Evolutionary conservation across 92 coral and sea anemone species (phyloP).

Genomic region (Phenganax marumi): DNA sequence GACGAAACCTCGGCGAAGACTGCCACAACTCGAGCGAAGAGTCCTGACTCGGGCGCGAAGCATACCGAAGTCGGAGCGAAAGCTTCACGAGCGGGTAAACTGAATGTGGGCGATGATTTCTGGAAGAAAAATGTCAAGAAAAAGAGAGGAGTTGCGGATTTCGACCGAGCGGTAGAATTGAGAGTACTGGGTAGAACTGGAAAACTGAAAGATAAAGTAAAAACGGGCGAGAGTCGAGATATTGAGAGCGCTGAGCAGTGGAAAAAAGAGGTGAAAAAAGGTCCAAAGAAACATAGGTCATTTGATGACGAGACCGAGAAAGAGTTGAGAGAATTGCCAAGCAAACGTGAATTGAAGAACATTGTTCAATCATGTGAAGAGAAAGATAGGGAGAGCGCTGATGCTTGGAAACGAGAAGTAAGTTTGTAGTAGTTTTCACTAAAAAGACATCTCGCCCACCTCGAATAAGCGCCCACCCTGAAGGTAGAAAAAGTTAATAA

Average conservation of each 20-base stretch:
- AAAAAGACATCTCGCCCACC: too few relatives aligned
- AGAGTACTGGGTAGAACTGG: conserved; percentile 20
- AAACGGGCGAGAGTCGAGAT: conserved; percentile 7
- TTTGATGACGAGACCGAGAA: conserved; percentile 35
- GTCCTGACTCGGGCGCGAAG: neutral
- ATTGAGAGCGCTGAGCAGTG: conserved; percentile 11
- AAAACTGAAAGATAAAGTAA: conserved; percentile 15
- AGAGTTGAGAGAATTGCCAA: conserved; percentile 17
- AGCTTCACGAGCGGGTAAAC: neutral
- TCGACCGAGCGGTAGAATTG: conserved; percentile 27
- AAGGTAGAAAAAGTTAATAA: too few relatives aligned
- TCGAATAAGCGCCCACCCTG: too few relatives aligned
- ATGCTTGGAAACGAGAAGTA: conserved; percentile 31
- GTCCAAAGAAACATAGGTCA: conserved; percentile 18
- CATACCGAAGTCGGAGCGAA: neutral
- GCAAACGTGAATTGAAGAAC: conserved; percentile 28
- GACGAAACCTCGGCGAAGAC: neutral
- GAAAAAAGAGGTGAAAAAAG: conserved; percentile 34
- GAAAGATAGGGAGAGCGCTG: conserved; percentile 28
- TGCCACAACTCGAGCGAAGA: neutral
- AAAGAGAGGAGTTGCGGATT: conserved; percentile 19
- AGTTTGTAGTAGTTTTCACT: neutral
- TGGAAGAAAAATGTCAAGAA: conserved; percentile 36
- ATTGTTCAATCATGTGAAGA: conserved; percentile 30
- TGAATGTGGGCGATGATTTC: conserved; percentile 24